Conservation (phyloP, 2,113 vertebrate species). For the Lasiurus borealis region DNA sequence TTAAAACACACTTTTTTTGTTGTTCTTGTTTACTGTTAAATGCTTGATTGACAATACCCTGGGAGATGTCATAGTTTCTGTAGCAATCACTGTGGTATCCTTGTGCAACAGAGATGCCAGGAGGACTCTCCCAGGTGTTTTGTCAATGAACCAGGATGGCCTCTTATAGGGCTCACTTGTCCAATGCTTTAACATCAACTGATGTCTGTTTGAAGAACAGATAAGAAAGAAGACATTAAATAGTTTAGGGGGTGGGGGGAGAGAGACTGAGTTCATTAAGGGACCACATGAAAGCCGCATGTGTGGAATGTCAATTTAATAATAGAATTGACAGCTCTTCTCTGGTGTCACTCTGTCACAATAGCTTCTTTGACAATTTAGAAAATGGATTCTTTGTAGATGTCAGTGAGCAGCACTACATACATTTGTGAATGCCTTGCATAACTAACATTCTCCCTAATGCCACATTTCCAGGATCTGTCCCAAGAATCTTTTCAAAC, state of each 20-base stretch:
- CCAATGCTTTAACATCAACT: conserved; percentile 83
- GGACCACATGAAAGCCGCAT: conserved; percentile 89
- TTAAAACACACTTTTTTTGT: conserved; percentile 76
- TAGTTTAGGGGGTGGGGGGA: conserved; percentile 73
- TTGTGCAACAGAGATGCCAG: conserved; percentile 71
- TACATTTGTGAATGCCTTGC: conserved; percentile 97
- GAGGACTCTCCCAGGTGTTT: conserved; percentile 84
- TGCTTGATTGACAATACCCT: conserved; percentile 93
- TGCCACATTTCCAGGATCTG: conserved; percentile 88
- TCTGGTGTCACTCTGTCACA: conserved; percentile 92
- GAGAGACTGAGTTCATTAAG: conserved; percentile 87
- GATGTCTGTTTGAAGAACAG: conserved; percentile 79
- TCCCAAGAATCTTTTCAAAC: conserved; percentile 89
- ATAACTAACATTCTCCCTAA: conserved; percentile 95
- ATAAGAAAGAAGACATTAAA: conserved; percentile 82
- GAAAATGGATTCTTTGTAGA: conserved; percentile 96
- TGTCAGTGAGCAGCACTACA: conserved; percentile 90
- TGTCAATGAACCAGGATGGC: conserved; percentile 83
- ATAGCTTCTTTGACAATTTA: conserved; percentile 96
- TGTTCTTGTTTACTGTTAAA: conserved; percentile 73
- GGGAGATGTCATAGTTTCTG: conserved; percentile 90
- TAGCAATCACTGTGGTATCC: conserved; percentile 83
- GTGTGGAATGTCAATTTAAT: conserved; percentile 96
- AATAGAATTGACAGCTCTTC: conserved; percentile 94
- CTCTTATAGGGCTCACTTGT: conserved; percentile 80